These are phyloP conservation scores for Ceuthmochares aereus DNA, from an alignment of 2,113 vertebrate genomes.

Conservation along the genomic window DNA sequence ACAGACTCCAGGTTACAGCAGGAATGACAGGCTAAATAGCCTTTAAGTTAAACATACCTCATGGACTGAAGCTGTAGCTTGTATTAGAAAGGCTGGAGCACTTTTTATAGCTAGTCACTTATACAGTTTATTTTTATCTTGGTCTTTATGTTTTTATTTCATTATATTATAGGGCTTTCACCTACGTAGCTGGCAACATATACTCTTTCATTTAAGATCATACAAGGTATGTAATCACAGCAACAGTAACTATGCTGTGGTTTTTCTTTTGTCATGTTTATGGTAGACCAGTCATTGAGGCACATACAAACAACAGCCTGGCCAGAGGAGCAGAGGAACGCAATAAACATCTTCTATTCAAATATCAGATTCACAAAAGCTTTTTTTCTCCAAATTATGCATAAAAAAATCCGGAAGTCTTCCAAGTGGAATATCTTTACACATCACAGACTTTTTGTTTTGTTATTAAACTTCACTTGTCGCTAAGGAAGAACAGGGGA, in stretches of 20 bases:
- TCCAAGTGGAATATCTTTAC: neutral
- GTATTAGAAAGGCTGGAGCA: constrained; percentile 9
- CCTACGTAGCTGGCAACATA: neutral
- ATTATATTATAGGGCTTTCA: neutral
- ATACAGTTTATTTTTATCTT: constrained; percentile 30
- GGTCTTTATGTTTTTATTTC: constrained; percentile 17
- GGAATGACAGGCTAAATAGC: constrained; percentile 1
- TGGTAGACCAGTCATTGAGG: constrained; percentile 40
- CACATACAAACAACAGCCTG: constrained; percentile 22
- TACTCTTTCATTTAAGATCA: constrained; percentile 52
- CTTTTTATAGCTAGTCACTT: neutral
- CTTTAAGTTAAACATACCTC: constrained; percentile 32
- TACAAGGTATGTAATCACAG: constrained; percentile 42
- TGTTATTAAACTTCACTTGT: constrained; percentile 21
- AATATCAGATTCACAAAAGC: neutral
- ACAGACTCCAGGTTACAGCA: constrained; percentile 24
- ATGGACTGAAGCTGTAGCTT: neutral
- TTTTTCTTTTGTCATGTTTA: constrained; percentile 61
- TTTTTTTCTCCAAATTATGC: neutral
- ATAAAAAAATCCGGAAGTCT: neutral
- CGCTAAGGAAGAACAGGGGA: constrained; percentile 40
- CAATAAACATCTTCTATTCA: neutral
- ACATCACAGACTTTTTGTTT: constrained; percentile 4
- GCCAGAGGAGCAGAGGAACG: neutral
- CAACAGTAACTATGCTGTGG: constrained; percentile 61